Percentiles rank a stretch among this genome's conserved stretches.
Conservation (phyloP, 2,797 vertebrate genomes). For the Muraenolepis orangiensis region DNA sequence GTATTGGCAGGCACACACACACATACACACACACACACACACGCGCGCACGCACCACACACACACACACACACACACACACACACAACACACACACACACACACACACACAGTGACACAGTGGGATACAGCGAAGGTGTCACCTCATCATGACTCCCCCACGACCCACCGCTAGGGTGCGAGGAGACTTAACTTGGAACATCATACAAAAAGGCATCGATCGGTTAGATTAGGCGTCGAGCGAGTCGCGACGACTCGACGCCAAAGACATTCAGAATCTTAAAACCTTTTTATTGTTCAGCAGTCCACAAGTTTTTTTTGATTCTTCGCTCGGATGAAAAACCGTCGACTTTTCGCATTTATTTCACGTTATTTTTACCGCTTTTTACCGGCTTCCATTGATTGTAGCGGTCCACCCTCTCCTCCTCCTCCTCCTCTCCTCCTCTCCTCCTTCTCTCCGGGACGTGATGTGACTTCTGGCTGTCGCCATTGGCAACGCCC, state of each 20-base stretch:
- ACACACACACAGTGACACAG: too few species aligned
- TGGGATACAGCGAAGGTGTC: not conserved
- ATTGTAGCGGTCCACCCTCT: too few species aligned
- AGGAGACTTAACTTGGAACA: not conserved
- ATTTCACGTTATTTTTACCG: too few species aligned
- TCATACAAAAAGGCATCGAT: not conserved
- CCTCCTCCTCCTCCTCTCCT: not conserved
- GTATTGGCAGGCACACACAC: too few species aligned
- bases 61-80: too few species aligned
- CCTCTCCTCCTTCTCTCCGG: not conserved
- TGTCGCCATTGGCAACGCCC: slow-evolving; percentile 49
- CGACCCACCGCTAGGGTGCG: not conserved
- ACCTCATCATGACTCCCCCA: not conserved
- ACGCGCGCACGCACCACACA: too few species aligned
- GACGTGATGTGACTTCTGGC: slow-evolving; percentile 52
- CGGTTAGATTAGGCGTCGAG: not conserved
- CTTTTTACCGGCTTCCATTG: not conserved
- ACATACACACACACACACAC: too few species aligned
- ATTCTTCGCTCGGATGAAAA: too few species aligned
- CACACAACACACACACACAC: too few species aligned
- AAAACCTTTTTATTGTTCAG: too few species aligned
- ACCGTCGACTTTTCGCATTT: too few species aligned
- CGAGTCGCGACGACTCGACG: not conserved
- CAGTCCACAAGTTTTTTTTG: too few species aligned
- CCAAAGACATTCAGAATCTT: not conserved